phyloP scores from a whole-genome alignment of 1,140 invertebrate species.

The Drosophila melanica region DNA sequence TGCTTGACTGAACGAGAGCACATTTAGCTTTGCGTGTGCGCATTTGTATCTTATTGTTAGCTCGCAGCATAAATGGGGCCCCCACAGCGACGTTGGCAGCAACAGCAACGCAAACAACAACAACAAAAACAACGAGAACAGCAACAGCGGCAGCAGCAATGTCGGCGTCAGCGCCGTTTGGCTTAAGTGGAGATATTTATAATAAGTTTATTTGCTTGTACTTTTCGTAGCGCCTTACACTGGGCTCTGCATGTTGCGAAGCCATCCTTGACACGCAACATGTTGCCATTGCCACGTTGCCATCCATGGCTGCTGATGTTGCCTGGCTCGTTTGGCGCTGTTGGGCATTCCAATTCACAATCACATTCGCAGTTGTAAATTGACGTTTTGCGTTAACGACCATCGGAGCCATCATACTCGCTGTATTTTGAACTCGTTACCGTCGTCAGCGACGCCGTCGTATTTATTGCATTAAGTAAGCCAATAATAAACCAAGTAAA shows the following conservation, averaged over 20 bases:
- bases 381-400: constrained; percentile 80
- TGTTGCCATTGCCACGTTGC: constrained; percentile 57
- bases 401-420: constrained; percentile 35
- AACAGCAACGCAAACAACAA: constrained; percentile 7
- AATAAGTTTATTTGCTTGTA: constrained; percentile 80
- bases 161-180: constrained; percentile 31
- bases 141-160: constrained; percentile 3
- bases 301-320: constrained; percentile 43
- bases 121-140: constrained; percentile 1
- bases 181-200: constrained; percentile 82
- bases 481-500: constrained; percentile 44
- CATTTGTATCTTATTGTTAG: constrained; percentile 68
- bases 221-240: constrained; percentile 46
- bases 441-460: constrained; percentile 9
- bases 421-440: constrained; percentile 24
- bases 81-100: constrained; percentile 64
- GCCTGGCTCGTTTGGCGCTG: constrained; percentile 65
- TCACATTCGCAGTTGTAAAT: constrained; percentile 81
- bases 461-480: constrained; percentile 51
- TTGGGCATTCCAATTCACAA: constrained; percentile 69
- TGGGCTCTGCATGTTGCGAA: constrained; percentile 28
- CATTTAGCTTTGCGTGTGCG: constrained; percentile 75
- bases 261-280: constrained; percentile 56
- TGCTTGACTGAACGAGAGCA: constrained; percentile 63
- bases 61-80: constrained; percentile 69